Base-by-base conservation (phyloP, 2,888 invertebrate species). In the Odontomyia ornata region DNA sequence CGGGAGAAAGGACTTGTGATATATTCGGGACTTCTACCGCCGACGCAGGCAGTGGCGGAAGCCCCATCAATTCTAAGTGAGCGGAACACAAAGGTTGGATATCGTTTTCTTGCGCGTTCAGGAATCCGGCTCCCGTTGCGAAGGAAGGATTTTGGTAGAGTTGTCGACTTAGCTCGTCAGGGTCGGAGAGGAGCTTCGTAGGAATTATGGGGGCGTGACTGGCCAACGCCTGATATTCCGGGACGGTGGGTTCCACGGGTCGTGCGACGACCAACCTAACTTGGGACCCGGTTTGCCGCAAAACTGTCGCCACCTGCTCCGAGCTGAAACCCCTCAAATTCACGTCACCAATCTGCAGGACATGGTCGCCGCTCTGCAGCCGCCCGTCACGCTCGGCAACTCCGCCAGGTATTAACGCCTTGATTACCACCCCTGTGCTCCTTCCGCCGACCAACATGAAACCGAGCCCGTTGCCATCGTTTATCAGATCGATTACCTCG, bases 371-470 rank as follows among this genome's bases (percentile, higher is more conserved):
- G 87, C 97, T 95, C 87, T 96, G 96, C 81, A 99, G 89, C 75
- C 98, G 91, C 79, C 94, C 95, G 89, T 99, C 98, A 85, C 94
- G 93, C 87, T 99, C 98, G 52, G 99, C 98, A 21, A 97, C 95
- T 79, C 99, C 98, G 46, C 98, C 99, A 5, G 98, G 98, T 77
- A 98, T 90, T 80, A 99, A 94, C 80, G 97, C 97, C 88, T 99
- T 99, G 83, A 99, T 97, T 78, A 99, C 98, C 77, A 99, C 99
- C 47, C 99, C 99, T 47, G 99, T 99, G 88, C 97, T 98, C 80
- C 97, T 92, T 56, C 96, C 96, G 81, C 99, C 99, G 82, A 99
- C 98, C 84, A 99, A 94, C 82, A 99, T 99, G 88, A 99, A 99
- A 80, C 99, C 99, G 83, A 99, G 91, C 76, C 98, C 98, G 84